Conservation (phyloP, 2,888 invertebrate genomes). For the Stramonita haemastoma region DNA sequence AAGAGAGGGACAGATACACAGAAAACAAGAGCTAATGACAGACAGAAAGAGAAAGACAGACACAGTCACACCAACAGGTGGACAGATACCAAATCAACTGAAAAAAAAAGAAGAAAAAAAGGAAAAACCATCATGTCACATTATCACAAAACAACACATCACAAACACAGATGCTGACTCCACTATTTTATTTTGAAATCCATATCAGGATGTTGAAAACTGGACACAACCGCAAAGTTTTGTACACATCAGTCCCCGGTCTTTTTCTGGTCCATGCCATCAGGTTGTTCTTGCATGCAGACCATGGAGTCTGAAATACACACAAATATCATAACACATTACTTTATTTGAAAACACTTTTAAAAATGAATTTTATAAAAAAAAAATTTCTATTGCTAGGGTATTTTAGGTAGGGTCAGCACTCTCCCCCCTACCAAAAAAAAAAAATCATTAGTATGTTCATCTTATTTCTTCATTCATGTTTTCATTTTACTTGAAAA, state of each 20-base stretch:
- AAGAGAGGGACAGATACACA: not conserved
- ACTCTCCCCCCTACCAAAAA: too few species aligned
- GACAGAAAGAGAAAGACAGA: not conserved
- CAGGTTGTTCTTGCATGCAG: not conserved
- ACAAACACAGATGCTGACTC: not conserved
- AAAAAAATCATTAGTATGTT: too few species aligned
- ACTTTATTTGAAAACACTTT: not conserved
- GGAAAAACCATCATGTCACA: too few species aligned
- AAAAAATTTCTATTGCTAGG: not conserved
- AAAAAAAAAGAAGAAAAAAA: too few species aligned
- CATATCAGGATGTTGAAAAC: not conserved
- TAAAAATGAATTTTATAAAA: not conserved
- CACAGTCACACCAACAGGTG: not conserved
- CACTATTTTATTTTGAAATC: not conserved
- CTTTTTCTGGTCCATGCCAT: not conserved
- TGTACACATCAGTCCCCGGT: not conserved
- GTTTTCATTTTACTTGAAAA: too few species aligned
- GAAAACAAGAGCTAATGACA: not conserved
- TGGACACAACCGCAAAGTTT: not conserved
- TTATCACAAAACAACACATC: too few species aligned
- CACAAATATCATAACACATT: not conserved
- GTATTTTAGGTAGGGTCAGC: not conserved
- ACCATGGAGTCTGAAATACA: constrained; percentile 1
- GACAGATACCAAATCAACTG: not conserved
- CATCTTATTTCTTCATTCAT: too few species aligned